These are phyloP conservation scores for Calosoma granatense DNA, from an alignment of 1,140 invertebrate species.

Conservation along the genomic window DNA sequence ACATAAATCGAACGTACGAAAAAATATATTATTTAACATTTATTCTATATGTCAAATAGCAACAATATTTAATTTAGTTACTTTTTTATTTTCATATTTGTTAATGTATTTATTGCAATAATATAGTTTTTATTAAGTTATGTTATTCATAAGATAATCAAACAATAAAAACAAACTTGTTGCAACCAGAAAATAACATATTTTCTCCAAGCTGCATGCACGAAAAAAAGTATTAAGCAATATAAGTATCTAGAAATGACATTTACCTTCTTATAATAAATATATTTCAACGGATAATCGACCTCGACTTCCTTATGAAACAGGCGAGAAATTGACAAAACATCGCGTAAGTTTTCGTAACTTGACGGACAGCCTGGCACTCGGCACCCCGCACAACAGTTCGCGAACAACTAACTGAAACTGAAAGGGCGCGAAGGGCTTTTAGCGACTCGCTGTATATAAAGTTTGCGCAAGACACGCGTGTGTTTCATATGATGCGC, in stretches of 20 bases:
- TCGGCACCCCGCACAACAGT: neutral
- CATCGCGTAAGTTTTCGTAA: neutral
- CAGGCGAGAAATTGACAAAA: neutral
- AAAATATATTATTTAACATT: no score
- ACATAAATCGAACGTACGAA: no score
- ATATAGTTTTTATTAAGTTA: no score
- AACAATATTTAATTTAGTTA: no score
- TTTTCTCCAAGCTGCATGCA: neutral
- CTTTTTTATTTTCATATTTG: no score
- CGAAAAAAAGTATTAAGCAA: neutral
- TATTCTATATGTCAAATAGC: no score
- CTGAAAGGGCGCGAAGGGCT: neutral
- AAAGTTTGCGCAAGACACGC: neutral
- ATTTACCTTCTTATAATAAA: neutral
- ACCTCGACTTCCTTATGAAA: conserved; percentile 1
- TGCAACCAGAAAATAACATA: neutral
- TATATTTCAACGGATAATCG: neutral
- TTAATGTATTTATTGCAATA: no score
- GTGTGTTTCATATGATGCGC: neutral
- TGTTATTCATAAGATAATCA: no score
- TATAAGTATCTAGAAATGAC: neutral
- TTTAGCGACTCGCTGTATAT: no score
- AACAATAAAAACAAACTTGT: no score
- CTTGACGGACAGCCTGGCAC: neutral
- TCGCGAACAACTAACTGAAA: neutral